phyloP scores from a whole-genome alignment of 2,888 invertebrate genomes.

The Onthophagus sagittarius region DNA sequence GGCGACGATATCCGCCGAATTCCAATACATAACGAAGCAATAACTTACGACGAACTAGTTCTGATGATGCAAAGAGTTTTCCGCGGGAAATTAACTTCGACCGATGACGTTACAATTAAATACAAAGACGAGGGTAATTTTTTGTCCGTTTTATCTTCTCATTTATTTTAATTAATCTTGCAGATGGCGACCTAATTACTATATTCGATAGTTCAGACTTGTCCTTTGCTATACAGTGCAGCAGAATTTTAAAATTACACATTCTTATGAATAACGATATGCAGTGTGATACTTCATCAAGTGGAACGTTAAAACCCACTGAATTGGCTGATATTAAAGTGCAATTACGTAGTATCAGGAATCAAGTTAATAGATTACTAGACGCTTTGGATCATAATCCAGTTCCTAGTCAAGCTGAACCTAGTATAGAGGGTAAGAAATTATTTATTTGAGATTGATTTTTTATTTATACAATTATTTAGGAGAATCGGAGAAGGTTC shows the following conservation, averaged over 20 bases:
- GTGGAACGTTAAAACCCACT: conserved; percentile 34
- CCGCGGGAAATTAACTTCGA: conserved; percentile 57
- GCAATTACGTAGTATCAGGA: conserved; percentile 51
- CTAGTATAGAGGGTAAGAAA: conserved; percentile 20
- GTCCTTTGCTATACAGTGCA: conserved; percentile 66
- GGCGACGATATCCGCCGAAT: conserved; percentile 66
- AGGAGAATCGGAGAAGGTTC: conserved; percentile 15
- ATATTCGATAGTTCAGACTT: conserved; percentile 68
- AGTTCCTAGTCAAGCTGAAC: conserved; percentile 10
- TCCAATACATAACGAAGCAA: conserved; percentile 68
- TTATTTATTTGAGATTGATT: neutral
- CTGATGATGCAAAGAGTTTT: conserved; percentile 72
- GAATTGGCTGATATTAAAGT: conserved; percentile 51
- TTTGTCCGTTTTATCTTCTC: conserved; percentile 15
- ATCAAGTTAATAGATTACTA: conserved; percentile 57
- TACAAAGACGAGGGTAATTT: conserved; percentile 66
- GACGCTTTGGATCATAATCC: conserved; percentile 51
- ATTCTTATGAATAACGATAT: conserved; percentile 50
- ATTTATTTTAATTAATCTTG: conserved; percentile 31
- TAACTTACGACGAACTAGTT: conserved; percentile 65
- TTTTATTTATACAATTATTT: neutral
- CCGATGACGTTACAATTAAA: conserved; percentile 65
- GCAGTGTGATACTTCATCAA: conserved; percentile 30
- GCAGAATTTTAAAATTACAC: conserved; percentile 61
- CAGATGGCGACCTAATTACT: conserved; percentile 68